Base-by-base conservation (phyloP, 2,113 vertebrate genomes). In the Ailurus styani region DNA sequence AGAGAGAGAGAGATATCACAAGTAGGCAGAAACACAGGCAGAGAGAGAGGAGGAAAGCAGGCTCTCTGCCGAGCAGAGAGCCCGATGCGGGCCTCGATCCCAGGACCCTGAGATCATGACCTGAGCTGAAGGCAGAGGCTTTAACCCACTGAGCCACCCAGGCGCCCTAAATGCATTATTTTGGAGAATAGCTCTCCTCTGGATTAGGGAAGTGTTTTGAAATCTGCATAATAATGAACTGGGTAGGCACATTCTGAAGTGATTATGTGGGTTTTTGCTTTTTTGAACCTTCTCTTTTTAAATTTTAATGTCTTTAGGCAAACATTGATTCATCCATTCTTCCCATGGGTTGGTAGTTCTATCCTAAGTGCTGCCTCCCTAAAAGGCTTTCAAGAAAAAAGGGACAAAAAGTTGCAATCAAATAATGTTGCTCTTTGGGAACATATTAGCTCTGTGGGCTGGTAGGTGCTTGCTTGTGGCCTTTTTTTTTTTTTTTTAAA, bases 111-210 rank as follows among this genome's bases (percentile, higher is more conserved):
- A n/a, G n/a, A n/a, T n/a, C n/a, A n/a, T n/a, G n/a, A n/a, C n/a
- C n/a, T n/a, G n/a, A n/a, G n/a, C n/a, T n/a, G n/a, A n/a, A n/a
- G n/a, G n/a, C n/a, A n/a, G n/a, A n/a, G n/a, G n/a, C n/a, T n/a
- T n/a, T n/a, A n/a, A n/a, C n/a, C n/a, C n/a, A n/a, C n/a, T n/a
- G n/a, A n/a, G n/a, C n/a, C n/a, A n/a, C n/a, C n/a, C n/a, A n/a
- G n/a, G n/a, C n/a, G n/a, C n/a, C n/a, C n/a, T 72, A 27, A 31
- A 42, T n/a, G 27, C 31, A 72, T 54, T 60, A 50, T n/a, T 91
- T 97, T 98, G 87, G 9, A 94, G 94, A 55, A 2, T 85, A 75
- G n/a, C 84, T 97, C 94, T 97, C 90, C 91, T 20, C 8, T 96
- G 40, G 2, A 7, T 78, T 97, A 95, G 64, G 90, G 96, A 97